These are phyloP conservation scores for Akabosia matsudoensis DNA, from an alignment of 1,140 invertebrate genomes.

Conservation along the genomic window DNA sequence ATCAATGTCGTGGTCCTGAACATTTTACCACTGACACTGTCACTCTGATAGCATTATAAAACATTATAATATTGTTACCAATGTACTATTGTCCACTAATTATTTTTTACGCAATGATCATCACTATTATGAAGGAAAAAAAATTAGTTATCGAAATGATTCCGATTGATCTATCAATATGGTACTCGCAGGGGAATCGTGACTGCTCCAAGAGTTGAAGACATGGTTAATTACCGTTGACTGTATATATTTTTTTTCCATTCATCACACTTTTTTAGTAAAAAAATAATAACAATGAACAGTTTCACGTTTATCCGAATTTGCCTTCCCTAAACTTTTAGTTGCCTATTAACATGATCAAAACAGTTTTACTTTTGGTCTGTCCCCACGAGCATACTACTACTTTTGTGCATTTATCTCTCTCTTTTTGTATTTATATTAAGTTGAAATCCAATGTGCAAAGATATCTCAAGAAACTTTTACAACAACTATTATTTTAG, in stretches of 20 bases:
- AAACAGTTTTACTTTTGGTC: background rate
- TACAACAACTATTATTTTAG: no score
- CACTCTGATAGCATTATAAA: background rate
- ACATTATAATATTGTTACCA: background rate
- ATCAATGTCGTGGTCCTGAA: constrained; percentile 16
- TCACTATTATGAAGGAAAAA: background rate
- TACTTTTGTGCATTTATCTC: no score
- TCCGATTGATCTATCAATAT: background rate
- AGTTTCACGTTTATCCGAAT: background rate
- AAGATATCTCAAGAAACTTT: no score
- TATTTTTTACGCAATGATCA: constrained; percentile 1
- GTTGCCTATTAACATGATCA: background rate
- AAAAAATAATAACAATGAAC: background rate
- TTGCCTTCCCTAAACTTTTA: background rate
- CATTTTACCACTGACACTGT: constrained; percentile 17
- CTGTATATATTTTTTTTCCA: background rate
- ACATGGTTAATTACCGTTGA: no score
- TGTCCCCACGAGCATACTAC: no score
- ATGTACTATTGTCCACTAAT: background rate
- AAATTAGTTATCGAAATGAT: background rate
- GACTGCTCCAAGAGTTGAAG: background rate
- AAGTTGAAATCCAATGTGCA: no score
- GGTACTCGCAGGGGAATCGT: background rate
- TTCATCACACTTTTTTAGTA: background rate
- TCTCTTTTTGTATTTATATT: no score